Evolutionary conservation across 2,888 invertebrate genomes (phyloP), one percentile per base, ranked within the genome.

Genomic region (Sipha maydis): DNA sequence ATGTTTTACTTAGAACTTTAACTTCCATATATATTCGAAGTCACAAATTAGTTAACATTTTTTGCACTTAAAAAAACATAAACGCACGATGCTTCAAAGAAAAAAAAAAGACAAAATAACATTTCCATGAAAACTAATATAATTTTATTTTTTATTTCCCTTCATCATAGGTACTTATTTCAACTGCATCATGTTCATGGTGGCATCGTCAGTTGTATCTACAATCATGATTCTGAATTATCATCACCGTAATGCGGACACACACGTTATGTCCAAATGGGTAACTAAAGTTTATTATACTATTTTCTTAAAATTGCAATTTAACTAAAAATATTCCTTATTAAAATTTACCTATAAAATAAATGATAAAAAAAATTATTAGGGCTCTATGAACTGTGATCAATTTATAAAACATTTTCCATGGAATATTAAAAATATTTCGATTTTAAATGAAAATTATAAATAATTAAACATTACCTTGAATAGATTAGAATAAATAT

Each of bases 151-250:
- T 80, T 89, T 84, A 25, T 84, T 76, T 73, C 54, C 28, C 28
- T 83, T 34, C 79, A 61, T 25, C 28, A 67, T 89, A 95, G 97
- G 96, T 93, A 98, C 98, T 91, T 98, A 98, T 94, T 99, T 99
- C 95, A 98, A 98, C 94, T 98, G 98, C 94, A 98, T 98, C 93
- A 99, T 99, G 99, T 97, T 98, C 93, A 98, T 98, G 98, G 98
- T 98, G 93, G 98, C 98, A 91, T 97, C 98, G 91, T 98, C 98
- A 91, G 98, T 99, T 92, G 97, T 98, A 92, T 97, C 98, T 92
- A 99, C 98, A 90, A 98, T 99, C 92, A 96, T 98, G 92, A 98
- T 99, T 92, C 95, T 99, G 92, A 99, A 98, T 94, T 98, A 98
- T 93, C 98, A 99, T 93, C 98, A 98, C 94, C 95, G 98, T 92